phyloP scores from a whole-genome alignment of 2,797 vertebrate genomes.

The Psittacula derbiana region DNA sequence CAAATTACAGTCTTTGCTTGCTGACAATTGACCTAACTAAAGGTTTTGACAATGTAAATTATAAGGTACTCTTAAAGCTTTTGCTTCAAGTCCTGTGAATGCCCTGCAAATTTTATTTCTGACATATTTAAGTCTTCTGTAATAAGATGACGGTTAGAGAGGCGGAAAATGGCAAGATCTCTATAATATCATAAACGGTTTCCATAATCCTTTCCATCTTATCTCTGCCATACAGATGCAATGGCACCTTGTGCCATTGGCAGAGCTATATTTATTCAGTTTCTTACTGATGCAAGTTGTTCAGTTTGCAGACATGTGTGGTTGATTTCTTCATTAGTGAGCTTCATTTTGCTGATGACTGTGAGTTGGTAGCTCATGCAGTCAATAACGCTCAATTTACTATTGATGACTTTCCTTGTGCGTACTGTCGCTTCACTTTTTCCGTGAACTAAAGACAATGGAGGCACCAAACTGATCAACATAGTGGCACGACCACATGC shows the following conservation, averaged over 20 bases:
- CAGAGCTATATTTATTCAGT: constrained; percentile 9
- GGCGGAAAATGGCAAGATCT: background rate
- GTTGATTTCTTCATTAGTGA: constrained; percentile 50
- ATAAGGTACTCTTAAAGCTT: background rate
- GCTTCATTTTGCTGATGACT: constrained; percentile 44
- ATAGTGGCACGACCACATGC: accelerated
- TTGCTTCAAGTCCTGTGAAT: background rate
- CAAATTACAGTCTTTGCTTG: background rate
- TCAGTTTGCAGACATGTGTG: constrained; percentile 7
- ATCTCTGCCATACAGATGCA: background rate
- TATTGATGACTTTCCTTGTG: constrained; percentile 17
- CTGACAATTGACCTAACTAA: background rate
- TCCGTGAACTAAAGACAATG: background rate
- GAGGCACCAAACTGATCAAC: background rate
- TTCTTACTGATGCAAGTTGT: background rate
- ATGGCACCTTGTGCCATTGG: background rate
- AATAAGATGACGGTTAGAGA: background rate
- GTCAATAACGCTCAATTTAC: constrained; percentile 45
- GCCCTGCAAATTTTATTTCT: background rate
- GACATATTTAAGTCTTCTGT: background rate
- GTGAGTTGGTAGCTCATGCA: constrained; percentile 18
- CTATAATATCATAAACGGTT: background rate
- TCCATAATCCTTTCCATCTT: background rate
- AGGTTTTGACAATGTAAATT: background rate
- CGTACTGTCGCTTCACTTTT: background rate